A percentile compares a stretch with the other conserved stretches of the same genome.
These are phyloP conservation scores for Tympanoctomys barrerae DNA, from an alignment of 2,797 vertebrate genomes.

Conservation along the genomic window DNA sequence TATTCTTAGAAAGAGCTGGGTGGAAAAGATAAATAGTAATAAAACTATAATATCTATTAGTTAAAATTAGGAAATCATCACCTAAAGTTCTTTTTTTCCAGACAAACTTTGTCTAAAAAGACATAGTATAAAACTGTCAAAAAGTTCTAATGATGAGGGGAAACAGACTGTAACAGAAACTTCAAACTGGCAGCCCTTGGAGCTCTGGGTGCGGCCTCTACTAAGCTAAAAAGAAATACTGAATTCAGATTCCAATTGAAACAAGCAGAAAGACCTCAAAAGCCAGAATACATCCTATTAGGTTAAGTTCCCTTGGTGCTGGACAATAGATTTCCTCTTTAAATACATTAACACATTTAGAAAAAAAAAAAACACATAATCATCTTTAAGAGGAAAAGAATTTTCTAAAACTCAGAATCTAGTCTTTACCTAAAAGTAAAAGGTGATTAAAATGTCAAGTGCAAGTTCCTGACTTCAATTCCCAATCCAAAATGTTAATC, in stretches of 20 bases:
- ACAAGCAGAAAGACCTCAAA: neutral
- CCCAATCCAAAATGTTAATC: neutral
- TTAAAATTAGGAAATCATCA: neutral
- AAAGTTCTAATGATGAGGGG: neutral
- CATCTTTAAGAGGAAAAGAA: conserved; percentile 17
- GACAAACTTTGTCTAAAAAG: neutral
- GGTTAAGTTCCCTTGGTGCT: neutral
- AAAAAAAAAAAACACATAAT: neutral
- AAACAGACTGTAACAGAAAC: neutral
- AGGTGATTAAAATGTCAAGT: neutral
- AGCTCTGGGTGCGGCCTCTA: neutral
- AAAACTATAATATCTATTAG: neutral
- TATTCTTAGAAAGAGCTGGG: neutral
- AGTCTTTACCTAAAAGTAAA: neutral
- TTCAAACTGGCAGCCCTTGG: neutral
- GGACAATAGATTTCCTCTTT: neutral
- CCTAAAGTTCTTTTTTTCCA: neutral
- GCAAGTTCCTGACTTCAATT: too few species aligned
- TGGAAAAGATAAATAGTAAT: neutral
- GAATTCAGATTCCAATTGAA: neutral
- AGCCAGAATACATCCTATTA: neutral
- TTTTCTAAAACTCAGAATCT: neutral
- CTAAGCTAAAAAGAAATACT: neutral
- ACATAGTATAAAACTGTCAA: neutral
- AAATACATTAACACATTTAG: neutral